Evolutionary conservation across 2,113 vertebrate species (phyloP).

Genomic region (Sinocyclocheilus grahami): DNA sequence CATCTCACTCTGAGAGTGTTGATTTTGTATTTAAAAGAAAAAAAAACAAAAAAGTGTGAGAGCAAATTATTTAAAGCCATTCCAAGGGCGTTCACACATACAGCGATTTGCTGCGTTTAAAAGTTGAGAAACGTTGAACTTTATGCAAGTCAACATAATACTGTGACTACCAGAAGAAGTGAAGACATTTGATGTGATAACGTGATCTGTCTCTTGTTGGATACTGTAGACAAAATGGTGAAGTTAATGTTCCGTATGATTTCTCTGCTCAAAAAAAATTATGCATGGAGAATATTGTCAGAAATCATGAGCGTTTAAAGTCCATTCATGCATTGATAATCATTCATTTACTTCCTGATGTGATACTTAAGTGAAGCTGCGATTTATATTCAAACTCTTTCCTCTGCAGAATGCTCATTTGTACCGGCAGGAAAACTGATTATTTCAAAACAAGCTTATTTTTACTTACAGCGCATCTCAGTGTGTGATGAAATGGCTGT

Average conservation of each 20-base stretch:
- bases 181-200: neutral
- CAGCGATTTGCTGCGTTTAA: neutral
- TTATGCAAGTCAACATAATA: neutral
- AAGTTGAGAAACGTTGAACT: no score
- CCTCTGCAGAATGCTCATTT: neutral
- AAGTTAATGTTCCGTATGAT: constrained; percentile 10
- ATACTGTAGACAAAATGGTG: neutral
- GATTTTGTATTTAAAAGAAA: constrained; percentile 46
- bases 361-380: neutral
- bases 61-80: constrained; percentile 33
- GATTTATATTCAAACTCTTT: neutral
- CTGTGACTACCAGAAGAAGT: neutral
- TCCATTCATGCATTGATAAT: neutral
- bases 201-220: neutral
- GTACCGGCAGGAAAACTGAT: neutral
- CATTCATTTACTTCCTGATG: neutral
- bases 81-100: neutral
- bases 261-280: constrained; percentile 5
- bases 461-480: neutral
- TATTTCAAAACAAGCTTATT: neutral
- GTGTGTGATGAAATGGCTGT: neutral
- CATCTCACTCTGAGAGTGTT: constrained; percentile 59
- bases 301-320: constrained; percentile 1
- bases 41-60: neutral
- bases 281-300: constrained; percentile 6